phyloP scores from a whole-genome alignment of 2,113 vertebrate species.

The Casuarius casuarius region DNA sequence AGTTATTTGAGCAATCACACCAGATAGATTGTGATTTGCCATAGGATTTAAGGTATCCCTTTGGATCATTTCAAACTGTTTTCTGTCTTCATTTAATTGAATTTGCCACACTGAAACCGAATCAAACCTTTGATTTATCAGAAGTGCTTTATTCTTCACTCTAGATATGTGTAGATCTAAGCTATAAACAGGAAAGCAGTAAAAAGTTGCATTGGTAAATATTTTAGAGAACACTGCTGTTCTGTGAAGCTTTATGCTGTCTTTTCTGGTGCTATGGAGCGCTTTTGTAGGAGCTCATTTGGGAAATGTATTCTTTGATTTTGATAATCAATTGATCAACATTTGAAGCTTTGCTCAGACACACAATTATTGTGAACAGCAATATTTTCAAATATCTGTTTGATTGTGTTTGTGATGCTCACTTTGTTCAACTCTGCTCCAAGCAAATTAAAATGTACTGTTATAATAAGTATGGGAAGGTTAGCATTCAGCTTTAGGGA shows the following conservation, averaged over 20 bases:
- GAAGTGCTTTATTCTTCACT: constrained; percentile 18
- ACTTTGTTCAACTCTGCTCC: constrained; percentile 44
- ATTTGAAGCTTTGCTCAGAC: constrained; percentile 42
- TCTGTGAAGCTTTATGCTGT: not conserved
- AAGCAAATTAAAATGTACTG: constrained; percentile 57
- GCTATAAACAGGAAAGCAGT: constrained; percentile 67
- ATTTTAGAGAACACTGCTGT: constrained; percentile 27
- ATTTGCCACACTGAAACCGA: not conserved
- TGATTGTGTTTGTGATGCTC: constrained; percentile 38
- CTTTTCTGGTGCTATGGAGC: constrained; percentile 13
- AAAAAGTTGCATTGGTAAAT: constrained; percentile 53
- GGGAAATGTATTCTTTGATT: constrained; percentile 56
- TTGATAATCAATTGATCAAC: constrained; percentile 51
- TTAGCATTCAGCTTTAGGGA: constrained; percentile 41
- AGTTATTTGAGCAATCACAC: not conserved
- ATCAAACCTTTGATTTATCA: not conserved
- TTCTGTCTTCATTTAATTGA: not conserved
- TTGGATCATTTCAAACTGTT: not conserved
- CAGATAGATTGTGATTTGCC: not conserved
- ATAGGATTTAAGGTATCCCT: not conserved
- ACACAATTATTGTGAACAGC: not conserved
- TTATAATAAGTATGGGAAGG: constrained; percentile 57
- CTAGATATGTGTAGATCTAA: constrained; percentile 55
- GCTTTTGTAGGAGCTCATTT: constrained; percentile 40
- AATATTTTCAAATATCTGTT: constrained; percentile 44